phyloP scores from a whole-genome alignment of 53 echinoderm and acorn worm genomes.

The Holothuria scabra region DNA sequence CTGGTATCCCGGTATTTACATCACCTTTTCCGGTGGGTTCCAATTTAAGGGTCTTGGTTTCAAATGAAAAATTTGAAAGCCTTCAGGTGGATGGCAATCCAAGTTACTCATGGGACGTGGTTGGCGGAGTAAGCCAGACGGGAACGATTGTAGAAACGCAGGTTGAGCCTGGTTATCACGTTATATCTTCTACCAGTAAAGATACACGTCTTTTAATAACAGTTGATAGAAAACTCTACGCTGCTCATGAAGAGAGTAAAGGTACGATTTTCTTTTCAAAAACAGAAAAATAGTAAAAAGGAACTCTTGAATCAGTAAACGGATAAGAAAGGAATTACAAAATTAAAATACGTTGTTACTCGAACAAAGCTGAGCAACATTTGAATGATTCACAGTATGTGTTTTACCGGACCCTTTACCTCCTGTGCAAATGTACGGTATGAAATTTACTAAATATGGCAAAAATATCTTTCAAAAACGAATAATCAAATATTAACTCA shows the following conservation, averaged over 20 bases:
- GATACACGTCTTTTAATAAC: not conserved
- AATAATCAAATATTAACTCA: too few relatives aligned
- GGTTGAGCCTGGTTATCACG: slow-evolving; percentile 1
- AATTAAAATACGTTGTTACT: too few relatives aligned
- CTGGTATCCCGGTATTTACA: not conserved
- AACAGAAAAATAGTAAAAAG: too few relatives aligned
- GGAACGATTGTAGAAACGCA: not conserved
- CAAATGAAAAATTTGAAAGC: not conserved
- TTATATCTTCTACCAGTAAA: slow-evolving; percentile 2
- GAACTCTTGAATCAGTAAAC: too few relatives aligned
- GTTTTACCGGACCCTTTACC: too few relatives aligned
- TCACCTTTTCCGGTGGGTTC: not conserved
- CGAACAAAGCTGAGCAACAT: too few relatives aligned
- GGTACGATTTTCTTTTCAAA: too few relatives aligned
- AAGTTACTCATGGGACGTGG: not conserved
- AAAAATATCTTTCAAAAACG: too few relatives aligned
- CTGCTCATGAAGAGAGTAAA: not conserved
- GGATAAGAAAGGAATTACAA: too few relatives aligned
- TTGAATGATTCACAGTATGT: too few relatives aligned
- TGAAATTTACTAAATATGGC: too few relatives aligned
- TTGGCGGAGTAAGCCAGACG: not conserved
- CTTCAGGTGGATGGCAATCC: not conserved
- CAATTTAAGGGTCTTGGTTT: slow-evolving; percentile 10
- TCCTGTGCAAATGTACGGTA: too few relatives aligned
- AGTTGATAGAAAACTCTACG: not conserved